A percentile compares a stretch with the other conserved stretches of the same genome.
Conservation (phyloP, 2,797 vertebrate genomes). For the Mycteria americana region DNA sequence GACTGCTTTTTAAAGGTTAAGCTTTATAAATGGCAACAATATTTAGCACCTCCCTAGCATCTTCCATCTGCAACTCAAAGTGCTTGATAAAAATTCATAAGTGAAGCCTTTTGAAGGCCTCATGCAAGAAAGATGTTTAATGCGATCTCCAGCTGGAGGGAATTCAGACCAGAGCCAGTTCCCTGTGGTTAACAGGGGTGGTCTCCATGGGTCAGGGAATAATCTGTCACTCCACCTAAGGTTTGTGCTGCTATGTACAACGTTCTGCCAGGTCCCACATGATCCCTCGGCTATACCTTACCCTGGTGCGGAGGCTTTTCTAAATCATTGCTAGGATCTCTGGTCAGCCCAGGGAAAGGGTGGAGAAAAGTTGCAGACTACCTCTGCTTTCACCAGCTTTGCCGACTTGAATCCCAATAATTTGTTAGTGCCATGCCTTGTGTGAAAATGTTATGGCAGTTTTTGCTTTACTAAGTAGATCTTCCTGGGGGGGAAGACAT, state of each 20-base stretch:
- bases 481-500: background rate
- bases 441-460: background rate
- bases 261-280: background rate
- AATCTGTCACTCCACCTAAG: background rate
- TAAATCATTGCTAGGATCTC: background rate
- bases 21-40: constrained; percentile 51
- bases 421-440: background rate
- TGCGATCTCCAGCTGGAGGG: background rate
- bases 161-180: background rate
- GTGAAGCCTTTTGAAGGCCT: constrained; percentile 29
- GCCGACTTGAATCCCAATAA: background rate
- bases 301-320: background rate
- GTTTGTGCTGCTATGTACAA: background rate
- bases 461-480: background rate
- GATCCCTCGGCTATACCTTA: background rate
- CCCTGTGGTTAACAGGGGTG: background rate
- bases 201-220: background rate
- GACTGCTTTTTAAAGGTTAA: constrained; percentile 54
- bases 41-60: constrained; percentile 59
- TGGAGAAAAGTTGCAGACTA: background rate
- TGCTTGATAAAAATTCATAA: constrained; percentile 8
- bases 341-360: background rate
- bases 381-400: background rate
- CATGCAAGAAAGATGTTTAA: background rate
- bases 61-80: constrained; percentile 44